Percentiles rank a stretch among this genome's conserved stretches.
phyloP scores from a whole-genome alignment of 30 jellyfish, hydroid and myxozoan genomes.

The Rhopilema esculentum region DNA sequence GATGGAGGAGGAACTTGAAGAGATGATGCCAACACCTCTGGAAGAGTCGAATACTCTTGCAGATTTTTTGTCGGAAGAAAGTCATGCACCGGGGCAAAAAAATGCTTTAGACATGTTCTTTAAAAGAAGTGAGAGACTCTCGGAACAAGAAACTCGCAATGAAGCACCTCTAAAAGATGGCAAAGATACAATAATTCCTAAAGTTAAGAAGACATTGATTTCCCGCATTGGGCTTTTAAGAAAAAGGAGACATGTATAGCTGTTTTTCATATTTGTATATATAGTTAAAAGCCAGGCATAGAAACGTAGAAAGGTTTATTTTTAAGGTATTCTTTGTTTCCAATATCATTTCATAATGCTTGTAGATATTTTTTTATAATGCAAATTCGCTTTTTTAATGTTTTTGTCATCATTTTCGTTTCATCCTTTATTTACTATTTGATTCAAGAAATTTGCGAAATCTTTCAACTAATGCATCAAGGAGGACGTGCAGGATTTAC shows the following conservation, averaged over 20 bases:
- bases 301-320: background rate
- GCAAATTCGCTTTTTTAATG: background rate
- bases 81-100: background rate
- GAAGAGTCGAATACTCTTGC: constrained; percentile 18
- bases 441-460: too few species aligned
- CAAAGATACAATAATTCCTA: background rate
- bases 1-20: constrained; percentile 87
- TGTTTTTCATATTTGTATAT: background rate
- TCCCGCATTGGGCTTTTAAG: constrained; percentile 6
- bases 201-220: background rate
- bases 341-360: background rate
- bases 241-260: background rate
- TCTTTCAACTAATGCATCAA: too few species aligned
- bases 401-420: background rate
- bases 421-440: too few species aligned
- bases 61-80: constrained; percentile 19
- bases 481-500: too few species aligned
- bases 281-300: too few species aligned
- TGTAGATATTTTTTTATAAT: background rate
- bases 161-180: background rate
- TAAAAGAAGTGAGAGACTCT: constrained; percentile 68
- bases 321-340: background rate
- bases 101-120: constrained; percentile 72
- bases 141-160: constrained; percentile 24
- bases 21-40: constrained; percentile 84